Evolutionary conservation across 1,140 invertebrate species (phyloP).

Genomic region (Thaumatotibia leucotreta): DNA sequence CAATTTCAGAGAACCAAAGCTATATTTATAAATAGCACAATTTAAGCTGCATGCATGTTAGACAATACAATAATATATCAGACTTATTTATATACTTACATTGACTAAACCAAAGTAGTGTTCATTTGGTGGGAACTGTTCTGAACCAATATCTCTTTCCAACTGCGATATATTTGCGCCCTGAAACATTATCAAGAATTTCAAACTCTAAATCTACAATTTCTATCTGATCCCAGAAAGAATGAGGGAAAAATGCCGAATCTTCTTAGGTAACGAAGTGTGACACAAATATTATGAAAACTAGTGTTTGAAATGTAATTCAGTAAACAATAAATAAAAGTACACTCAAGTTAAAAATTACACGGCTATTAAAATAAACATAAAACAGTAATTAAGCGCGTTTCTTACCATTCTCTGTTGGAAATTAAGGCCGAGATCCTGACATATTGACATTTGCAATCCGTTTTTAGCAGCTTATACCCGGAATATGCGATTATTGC

Average conservation of each 20-base stretch:
- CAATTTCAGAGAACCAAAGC: no score
- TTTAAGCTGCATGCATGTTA: no score
- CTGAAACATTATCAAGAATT: slow-evolving; percentile 75
- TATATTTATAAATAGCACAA: no score
- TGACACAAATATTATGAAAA: not conserved
- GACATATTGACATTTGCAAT: slow-evolving; percentile 77
- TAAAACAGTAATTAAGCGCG: slow-evolving; percentile 28
- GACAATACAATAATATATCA: no score
- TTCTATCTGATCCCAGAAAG: not conserved
- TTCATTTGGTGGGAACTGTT: slow-evolving; percentile 98
- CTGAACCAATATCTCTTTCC: slow-evolving; percentile 97
- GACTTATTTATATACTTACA: slow-evolving; percentile 81
- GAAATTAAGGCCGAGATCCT: slow-evolving; percentile 76
- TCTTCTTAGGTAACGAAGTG: slow-evolving; percentile 12
- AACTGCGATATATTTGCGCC: slow-evolving; percentile 98
- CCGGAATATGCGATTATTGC: slow-evolving; percentile 44
- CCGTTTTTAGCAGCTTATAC: slow-evolving; percentile 54
- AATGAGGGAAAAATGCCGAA: slow-evolving; percentile 22
- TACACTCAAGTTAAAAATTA: not conserved
- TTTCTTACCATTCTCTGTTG: slow-evolving; percentile 74
- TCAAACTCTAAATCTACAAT: not conserved
- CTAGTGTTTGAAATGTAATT: not conserved
- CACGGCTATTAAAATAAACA: slow-evolving; percentile 19
- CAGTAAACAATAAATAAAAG: not conserved
- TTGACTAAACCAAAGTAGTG: slow-evolving; percentile 99